Conservation (phyloP, 2,797 vertebrate genomes). For the Lepilemur ruficaudatus region DNA sequence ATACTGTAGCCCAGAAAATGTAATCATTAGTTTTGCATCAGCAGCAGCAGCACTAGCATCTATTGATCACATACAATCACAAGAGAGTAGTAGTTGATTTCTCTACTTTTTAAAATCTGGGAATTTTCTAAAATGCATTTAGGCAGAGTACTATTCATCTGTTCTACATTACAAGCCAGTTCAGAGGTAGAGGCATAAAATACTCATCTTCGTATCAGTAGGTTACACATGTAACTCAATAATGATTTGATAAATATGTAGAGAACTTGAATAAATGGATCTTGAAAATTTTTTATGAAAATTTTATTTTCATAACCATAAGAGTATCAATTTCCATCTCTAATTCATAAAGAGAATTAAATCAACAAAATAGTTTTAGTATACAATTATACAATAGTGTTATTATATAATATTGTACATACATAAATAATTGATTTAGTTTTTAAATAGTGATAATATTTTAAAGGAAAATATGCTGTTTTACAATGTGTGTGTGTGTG, state of each 20-base stretch:
- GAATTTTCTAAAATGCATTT: too few species aligned
- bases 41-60: neutral
- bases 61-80: neutral
- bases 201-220: neutral
- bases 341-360: neutral
- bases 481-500: neutral
- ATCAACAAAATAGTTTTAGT: neutral
- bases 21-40: neutral
- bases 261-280: neutral
- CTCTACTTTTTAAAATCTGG: neutral
- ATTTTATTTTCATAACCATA: neutral
- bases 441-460: neutral
- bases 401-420: neutral
- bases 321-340: neutral
- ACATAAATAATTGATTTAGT: neutral
- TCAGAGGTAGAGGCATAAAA: neutral
- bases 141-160: neutral
- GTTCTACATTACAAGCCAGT: neutral
- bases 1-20: neutral
- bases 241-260: neutral
- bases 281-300: neutral
- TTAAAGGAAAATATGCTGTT: neutral
- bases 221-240: neutral
- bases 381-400: neutral
- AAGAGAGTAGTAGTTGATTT: neutral